Base-by-base conservation (phyloP, 2,797 vertebrate genomes). In the Taenioides sp. region DNA sequence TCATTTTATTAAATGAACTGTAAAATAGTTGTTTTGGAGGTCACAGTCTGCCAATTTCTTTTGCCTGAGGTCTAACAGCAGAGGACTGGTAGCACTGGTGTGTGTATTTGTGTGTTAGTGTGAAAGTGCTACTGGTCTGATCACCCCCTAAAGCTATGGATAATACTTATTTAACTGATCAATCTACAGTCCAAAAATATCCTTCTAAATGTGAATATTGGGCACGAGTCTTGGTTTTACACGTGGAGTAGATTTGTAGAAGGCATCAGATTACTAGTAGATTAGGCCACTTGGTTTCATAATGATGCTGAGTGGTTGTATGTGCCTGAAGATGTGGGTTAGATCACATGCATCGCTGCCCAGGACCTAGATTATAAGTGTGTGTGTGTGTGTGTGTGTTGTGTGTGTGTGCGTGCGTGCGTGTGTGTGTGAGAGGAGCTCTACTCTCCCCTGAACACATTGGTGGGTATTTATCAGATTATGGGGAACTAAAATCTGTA, bases 311-410 rank as follows among this genome's bases (percentile, higher is more conserved):
- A 58, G 61, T 72, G 59, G 60, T 40, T 76, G 68, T n/a, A 69
- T 70, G 79, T 67, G 88, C 87, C 92, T 85, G 84, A 80, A 92
- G 88, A 91, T 92, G 88, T 93, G 86, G 91, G 92, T 91, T 90
- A 91, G 73, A 84, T 90, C 88, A 86, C 81, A 89, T 20, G 66
- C 91, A 69, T 81, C 83, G 71, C n/a, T 84, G 85, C 81, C 43
- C 77, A 2, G 43, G 84, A 80, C 86, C 85, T 84, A 89, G 80
- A 87, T 86, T 80, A 31, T 77, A 14, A 77, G 71, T 67, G 5
- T 72, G 72, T 65, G 63, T 76, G 82, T 76, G 70, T 77, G 69
- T 80, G 54, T 67, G 20, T 37, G 71, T 49, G 73, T 27, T 49
- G 73, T 27, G 25, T 27, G 25, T 2, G 25, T 27, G 25, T 27